Base-by-base conservation (phyloP, 1,140 invertebrate genomes). In the Brachionus manjavacas region DNA sequence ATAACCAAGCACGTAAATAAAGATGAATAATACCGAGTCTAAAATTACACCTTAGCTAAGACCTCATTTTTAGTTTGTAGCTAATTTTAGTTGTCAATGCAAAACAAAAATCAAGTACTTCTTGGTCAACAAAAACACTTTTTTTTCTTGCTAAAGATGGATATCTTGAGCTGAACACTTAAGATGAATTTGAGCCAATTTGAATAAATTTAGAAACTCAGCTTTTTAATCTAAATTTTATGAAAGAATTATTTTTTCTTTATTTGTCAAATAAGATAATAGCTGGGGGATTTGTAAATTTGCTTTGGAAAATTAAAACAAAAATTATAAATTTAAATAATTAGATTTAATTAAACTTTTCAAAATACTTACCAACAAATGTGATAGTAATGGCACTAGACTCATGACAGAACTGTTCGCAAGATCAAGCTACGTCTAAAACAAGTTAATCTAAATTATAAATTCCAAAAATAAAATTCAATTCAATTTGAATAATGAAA, bases 391-490 rank as follows among this genome's bases (percentile, higher is more conserved):
- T 43, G 31, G 39, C 16, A 78, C 12, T 43, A 41, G 11, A n/a
- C 46, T 25, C 43, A 31, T 55, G 23, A 25, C 28, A 25, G 16
- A 9, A n/a, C 55, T 31, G 3, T 20, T 20, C 16, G 52, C n/a
- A 60, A 60, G 52, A 25, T 0, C 49, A n/a, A 52, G 28, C 43
- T 52, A 52, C 31, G 16, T 60, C 11, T 52, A n/a, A 49, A 79
- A 46, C 25, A 55, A 25, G 31, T 25, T 28, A 52, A 80, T 80
- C 76, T 80, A 55, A 80, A 80, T 80, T 31, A 80, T 60, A 60
- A 60, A 60, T 60, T 60, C n/a, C 52, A 52, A 52, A 49, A 80
- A 25, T 80, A 25, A 55, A 28, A 80, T 80, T 55, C 20, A 80
- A 31, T 28, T 80, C 14, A 52, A 49, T 31, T 46, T 49, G 20